Evolutionary conservation across 1,140 invertebrate species (phyloP), one percentile per base, ranked within the genome.

Genomic region (Aphis craccivora): DNA sequence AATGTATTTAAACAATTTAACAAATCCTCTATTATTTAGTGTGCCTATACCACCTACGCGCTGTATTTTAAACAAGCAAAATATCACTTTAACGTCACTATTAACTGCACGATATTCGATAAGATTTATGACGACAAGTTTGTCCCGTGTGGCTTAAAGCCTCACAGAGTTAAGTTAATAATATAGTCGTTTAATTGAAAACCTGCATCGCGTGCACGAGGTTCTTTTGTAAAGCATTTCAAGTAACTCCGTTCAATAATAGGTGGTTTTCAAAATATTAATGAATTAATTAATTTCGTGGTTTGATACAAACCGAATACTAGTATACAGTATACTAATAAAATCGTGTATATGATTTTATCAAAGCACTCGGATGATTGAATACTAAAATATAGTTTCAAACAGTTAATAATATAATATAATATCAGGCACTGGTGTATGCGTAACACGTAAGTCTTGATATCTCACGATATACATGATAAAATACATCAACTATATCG

Each of bases 111-210:
- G 4, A 76, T 76, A 76, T 76, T 76, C 60, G 60, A 76, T 76
- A 76, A 76, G 60, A 76, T 76, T 76, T 76, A 76, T 76, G 60
- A 76, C 60, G 60, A 76, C n/a, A n/a, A 76, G 60, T 76, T 76
- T 76, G 60, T 76, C 60, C 60, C 60, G 60, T 14, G 60, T n/a
- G 60, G 30, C 30, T 76, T 76, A 76, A 76, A 76, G 60, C 60
- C 60, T 76, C 60, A 76, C 30, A n/a, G 60, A 76, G 30, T 76
- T 76, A 35, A 76, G 60, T 76, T 76, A 76, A 76, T 76, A 76
- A 76, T 76, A 76, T 76, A 76, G 60, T 76, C 60, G 60, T 76
- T 76, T 76, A 76, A 76, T 76, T 76, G 60, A 76, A 76, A 76
- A 76, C 60, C 60, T 76, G 60, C n/a, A n/a, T 76, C 60, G n/a